Percentiles rank a stretch among this genome's conserved stretches.
phyloP scores from a whole-genome alignment of 2,888 invertebrate genomes.

The Lysandra bellargus region DNA sequence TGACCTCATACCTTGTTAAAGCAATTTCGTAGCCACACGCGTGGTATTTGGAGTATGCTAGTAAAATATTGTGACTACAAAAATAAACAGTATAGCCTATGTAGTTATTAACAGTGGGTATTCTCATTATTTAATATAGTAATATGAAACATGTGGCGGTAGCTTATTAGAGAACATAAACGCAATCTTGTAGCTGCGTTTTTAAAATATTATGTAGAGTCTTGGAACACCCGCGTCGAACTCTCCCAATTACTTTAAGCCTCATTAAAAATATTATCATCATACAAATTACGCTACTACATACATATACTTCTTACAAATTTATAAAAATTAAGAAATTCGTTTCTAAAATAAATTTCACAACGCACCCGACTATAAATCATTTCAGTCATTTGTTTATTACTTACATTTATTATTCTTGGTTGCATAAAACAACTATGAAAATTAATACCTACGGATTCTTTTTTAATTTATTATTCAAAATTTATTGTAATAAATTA shows the following conservation, averaged over 20 bases:
- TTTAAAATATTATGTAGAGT: background rate
- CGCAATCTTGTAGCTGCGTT: background rate
- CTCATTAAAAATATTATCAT: background rate
- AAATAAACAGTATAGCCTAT: background rate
- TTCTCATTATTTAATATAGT: background rate
- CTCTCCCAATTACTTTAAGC: conserved; percentile 9
- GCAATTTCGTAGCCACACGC: background rate
- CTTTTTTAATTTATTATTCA: conserved; percentile 2
- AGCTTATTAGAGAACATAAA: background rate
- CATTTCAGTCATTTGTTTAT: conserved; percentile 10
- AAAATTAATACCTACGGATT: conserved; percentile 5
- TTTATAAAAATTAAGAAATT: background rate
- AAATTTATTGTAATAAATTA: conserved; percentile 13
- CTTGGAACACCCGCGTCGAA: conserved; percentile 9
- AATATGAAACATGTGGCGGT: background rate
- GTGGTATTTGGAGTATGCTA: background rate
- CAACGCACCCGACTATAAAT: background rate
- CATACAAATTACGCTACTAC: conserved; percentile 1
- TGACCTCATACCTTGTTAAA: too few relatives aligned
- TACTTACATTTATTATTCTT: conserved; percentile 20
- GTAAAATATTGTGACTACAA: background rate
- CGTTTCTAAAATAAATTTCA: conserved; percentile 3
- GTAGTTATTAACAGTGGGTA: background rate
- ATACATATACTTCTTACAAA: background rate
- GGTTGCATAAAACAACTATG: conserved; percentile 21